Percentiles rank a stretch among this genome's conserved stretches.
These are phyloP conservation scores for Lasioglossum zephyrum DNA, from an alignment of 2,888 invertebrate genomes.

Conservation along the genomic window DNA sequence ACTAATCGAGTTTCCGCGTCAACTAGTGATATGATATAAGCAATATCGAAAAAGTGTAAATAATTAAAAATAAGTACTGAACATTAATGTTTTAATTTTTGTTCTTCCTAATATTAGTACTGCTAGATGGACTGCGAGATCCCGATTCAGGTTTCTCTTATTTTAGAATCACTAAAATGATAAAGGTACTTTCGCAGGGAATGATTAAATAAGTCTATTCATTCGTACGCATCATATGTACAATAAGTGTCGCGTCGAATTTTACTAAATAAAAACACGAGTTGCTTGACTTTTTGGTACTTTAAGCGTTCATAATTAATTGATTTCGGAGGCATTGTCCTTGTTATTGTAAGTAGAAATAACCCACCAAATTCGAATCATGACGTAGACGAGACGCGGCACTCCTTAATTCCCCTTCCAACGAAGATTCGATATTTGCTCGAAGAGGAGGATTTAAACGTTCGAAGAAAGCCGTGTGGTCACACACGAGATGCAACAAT, in stretches of 20 bases:
- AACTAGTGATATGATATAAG: neutral
- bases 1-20: neutral
- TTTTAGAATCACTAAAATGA: neutral
- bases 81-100: neutral
- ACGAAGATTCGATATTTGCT: constrained; percentile 29
- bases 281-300: neutral
- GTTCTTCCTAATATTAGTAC: neutral
- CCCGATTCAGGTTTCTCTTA: neutral
- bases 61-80: neutral
- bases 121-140: neutral
- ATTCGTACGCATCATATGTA: neutral
- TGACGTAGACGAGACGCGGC: constrained; percentile 36
- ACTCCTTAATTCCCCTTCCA: constrained; percentile 45
- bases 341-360: neutral
- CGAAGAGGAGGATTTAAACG: constrained; percentile 67
- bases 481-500: constrained; percentile 63
- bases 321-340: neutral
- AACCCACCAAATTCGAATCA: constrained; percentile 14
- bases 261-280: neutral
- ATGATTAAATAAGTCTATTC: neutral
- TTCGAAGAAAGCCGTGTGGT: constrained; percentile 56
- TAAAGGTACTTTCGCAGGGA: neutral
- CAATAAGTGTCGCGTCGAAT: neutral
- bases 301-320: neutral
- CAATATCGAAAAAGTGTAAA: neutral